phyloP scores from a whole-genome alignment of 2,113 vertebrate genomes.

The Ellobius talpinus region DNA sequence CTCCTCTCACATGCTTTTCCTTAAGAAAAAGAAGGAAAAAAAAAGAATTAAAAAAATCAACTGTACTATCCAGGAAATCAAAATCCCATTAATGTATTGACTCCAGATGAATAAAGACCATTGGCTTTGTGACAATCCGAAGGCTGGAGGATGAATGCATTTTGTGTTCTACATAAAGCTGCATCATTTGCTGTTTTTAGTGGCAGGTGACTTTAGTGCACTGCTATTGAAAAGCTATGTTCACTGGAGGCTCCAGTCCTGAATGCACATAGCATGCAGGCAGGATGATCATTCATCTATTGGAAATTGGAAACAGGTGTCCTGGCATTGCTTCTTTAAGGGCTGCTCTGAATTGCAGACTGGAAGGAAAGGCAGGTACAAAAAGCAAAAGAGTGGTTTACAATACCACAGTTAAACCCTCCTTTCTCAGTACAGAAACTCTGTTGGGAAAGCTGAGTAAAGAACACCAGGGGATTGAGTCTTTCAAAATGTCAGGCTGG shows the following conservation, averaged over 20 bases:
- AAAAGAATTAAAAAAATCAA: background rate
- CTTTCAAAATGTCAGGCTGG: background rate
- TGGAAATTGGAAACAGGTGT: constrained; percentile 74
- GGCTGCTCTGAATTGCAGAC: background rate
- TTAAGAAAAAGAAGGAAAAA: constrained; percentile 13
- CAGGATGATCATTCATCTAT: background rate
- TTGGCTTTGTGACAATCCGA: background rate
- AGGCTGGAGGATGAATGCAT: background rate
- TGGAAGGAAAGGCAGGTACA: constrained; percentile 22
- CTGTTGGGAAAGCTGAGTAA: background rate
- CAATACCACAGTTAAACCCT: constrained; percentile 1
- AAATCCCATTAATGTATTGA: constrained; percentile 54
- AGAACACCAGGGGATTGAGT: background rate
- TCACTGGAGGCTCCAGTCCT: constrained; percentile 25
- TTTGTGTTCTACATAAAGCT: constrained; percentile 8
- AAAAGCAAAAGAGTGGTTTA: constrained; percentile 4
- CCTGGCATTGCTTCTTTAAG: background rate
- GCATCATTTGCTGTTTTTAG: constrained; percentile 50
- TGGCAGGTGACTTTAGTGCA: constrained; percentile 4
- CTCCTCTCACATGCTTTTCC: constrained; percentile 47
- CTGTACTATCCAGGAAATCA: constrained; percentile 33
- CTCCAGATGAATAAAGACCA: constrained; percentile 49
- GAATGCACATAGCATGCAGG: background rate
- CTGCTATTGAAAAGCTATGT: constrained; percentile 54
- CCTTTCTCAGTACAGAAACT: background rate